Conservation (phyloP, 1,140 invertebrate genomes). For the Polypedilum pembai region DNA sequence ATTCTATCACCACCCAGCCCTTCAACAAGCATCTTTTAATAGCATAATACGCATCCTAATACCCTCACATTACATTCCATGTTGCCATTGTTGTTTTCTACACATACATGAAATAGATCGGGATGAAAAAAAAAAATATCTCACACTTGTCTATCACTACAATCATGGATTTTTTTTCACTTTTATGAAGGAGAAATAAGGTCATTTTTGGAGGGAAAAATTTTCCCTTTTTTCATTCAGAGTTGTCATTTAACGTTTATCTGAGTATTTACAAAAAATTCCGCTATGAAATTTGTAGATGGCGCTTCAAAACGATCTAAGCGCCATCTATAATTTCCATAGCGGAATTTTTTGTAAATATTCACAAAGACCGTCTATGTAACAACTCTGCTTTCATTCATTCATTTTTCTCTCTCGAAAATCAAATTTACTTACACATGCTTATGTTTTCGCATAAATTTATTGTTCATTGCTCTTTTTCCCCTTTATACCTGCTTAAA, state of each 20-base stretch:
- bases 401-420: neutral
- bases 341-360: too few species aligned
- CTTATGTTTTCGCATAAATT: constrained; percentile 3
- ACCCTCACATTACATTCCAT: neutral
- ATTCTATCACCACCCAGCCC: neutral
- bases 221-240: too few species aligned
- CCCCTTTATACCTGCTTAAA: neutral
- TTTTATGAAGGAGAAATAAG: neutral
- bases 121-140: neutral
- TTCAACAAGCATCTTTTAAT: neutral
- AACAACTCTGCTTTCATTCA: neutral
- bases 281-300: too few species aligned
- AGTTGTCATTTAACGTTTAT: too few species aligned
- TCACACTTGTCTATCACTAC: neutral
- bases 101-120: neutral
- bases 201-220: neutral
- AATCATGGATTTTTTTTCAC: too few species aligned
- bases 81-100: neutral
- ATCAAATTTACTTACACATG: constrained; percentile 12
- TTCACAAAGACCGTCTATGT: too few species aligned
- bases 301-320: too few species aligned
- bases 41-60: constrained; percentile 17
- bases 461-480: neutral
- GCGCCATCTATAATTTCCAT: too few species aligned
- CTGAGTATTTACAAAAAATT: too few species aligned